Evolutionary conservation across 30 jellyfish, hydroid and myxozoan species (phyloP), one percentile per base, ranked within the genome.

Genomic region (Clytia hemisphaerica): DNA sequence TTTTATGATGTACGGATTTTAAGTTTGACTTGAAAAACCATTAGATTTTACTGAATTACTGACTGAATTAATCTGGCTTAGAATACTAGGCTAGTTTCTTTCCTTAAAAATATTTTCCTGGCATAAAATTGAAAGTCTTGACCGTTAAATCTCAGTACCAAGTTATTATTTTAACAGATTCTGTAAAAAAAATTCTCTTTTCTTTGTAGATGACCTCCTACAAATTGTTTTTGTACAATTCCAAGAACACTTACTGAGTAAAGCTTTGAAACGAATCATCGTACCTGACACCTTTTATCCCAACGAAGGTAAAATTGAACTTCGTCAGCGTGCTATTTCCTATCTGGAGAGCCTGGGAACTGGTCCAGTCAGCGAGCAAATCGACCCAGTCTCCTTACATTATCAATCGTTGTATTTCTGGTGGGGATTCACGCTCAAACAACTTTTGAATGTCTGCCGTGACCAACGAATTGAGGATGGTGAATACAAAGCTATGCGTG

Each of bases 271-370:
- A 35, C 32, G 78, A 32, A 37, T 65, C 35, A 63, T 65, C 35
- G 71, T 65, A 18, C 78, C 78, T 9, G 78, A 37, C 18, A 37
- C 78, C 35, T 65, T 30, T 45, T 65, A 65, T 65, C 78, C 78
- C 3, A 65, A 65, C 25, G 78, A 65, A 65, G 78, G 78, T 6
- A 40, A 45, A 18, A 65, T 65, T 31, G 78, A 65, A 44, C 65
- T 65, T n/a, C 78, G 61, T 45, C 78, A 65, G 25, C 71, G 78
- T 12, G 78, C 78, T 4, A 32, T 45, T 32, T 65, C 65, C 9
- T 65, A 37, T 2, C 61, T 65, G 21, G 78, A 65, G 9, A 34
- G 61, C 29, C 35, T 65, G 21, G 78, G 78, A 16, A 48, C 21
- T 33, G 78, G 72, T 36, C 78, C 78, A 19, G 62, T 65, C 15